Percentiles rank a stretch among this genome's conserved stretches.
Conservation (phyloP, 2,888 invertebrate species). For the Tetragnatha montana region DNA sequence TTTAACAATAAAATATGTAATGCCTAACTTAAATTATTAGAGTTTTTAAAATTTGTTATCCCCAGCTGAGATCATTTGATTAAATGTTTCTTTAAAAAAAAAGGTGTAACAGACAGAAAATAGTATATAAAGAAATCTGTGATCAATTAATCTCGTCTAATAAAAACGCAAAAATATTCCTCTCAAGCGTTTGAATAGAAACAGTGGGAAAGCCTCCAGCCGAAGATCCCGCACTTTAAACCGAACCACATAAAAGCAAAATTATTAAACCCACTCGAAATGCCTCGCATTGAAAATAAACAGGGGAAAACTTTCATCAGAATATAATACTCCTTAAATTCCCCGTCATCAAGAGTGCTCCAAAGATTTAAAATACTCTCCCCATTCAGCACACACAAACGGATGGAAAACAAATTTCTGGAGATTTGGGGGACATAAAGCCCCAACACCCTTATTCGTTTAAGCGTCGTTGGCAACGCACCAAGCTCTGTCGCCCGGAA, state of each 20-base stretch:
- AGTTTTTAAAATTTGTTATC: too few species aligned
- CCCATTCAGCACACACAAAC: neutral
- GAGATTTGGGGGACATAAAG: neutral
- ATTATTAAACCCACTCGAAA: neutral
- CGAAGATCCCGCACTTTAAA: neutral
- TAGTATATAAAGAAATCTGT: too few species aligned
- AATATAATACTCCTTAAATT: neutral
- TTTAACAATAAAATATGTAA: too few species aligned
- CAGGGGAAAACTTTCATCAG: neutral
- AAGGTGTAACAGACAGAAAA: too few species aligned
- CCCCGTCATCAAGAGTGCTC: neutral
- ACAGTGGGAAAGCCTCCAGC: too few species aligned
- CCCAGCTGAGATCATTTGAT: too few species aligned
- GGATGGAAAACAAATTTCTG: neutral
- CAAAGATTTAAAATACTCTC: neutral
- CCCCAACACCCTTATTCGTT: neutral
- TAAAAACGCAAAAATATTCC: too few species aligned
- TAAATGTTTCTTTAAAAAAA: too few species aligned
- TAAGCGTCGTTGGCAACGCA: constrained; percentile 42
- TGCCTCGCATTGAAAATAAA: neutral
- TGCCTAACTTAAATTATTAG: too few species aligned
- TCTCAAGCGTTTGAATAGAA: too few species aligned
- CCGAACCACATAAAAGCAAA: neutral
- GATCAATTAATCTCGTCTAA: too few species aligned
- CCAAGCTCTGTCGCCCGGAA: constrained; percentile 47